phyloP scores from a whole-genome alignment of 2,888 invertebrate genomes.

The Matsumyia berberina region DNA sequence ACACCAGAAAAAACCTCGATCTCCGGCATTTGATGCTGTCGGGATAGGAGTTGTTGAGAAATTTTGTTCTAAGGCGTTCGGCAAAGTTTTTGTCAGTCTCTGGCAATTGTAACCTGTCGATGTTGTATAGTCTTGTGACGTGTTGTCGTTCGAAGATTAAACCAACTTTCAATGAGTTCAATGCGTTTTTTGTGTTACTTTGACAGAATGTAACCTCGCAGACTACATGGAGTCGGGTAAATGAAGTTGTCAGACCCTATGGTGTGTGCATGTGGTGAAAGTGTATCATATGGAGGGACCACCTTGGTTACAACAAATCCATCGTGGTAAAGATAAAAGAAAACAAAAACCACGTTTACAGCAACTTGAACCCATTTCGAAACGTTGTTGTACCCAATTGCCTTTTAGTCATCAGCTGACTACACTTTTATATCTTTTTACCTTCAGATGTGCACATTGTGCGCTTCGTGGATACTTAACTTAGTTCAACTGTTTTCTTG shows the following conservation, averaged over 20 bases:
- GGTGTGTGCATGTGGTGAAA: background rate
- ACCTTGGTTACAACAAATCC: slow-evolving; percentile 4
- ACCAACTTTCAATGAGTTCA: too few relatives aligned
- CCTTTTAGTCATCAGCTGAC: slow-evolving; percentile 48
- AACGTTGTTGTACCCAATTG: slow-evolving; percentile 25
- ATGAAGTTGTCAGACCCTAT: background rate
- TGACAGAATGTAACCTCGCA: too few relatives aligned
- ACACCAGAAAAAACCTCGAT: too few relatives aligned
- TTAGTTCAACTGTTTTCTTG: slow-evolving; percentile 33
- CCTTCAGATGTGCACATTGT: slow-evolving; percentile 41
- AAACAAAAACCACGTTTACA: slow-evolving; percentile 7
- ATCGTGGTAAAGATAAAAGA: background rate
- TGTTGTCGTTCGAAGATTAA: too few relatives aligned
- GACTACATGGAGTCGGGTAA: background rate
- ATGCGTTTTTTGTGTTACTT: too few relatives aligned
- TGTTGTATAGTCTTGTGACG: too few relatives aligned
- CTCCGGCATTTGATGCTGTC: too few relatives aligned
- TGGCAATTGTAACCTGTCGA: too few relatives aligned
- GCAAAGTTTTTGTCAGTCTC: too few relatives aligned
- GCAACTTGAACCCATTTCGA: slow-evolving; percentile 46
- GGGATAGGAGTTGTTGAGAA: too few relatives aligned
- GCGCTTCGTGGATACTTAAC: slow-evolving; percentile 27
- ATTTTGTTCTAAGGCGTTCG: too few relatives aligned
- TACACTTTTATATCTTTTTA: slow-evolving; percentile 25
- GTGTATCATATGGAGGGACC: slow-evolving; percentile 3